Evolutionary conservation across 2,888 invertebrate genomes (phyloP).

Genomic region (Agriotes lineatus): DNA sequence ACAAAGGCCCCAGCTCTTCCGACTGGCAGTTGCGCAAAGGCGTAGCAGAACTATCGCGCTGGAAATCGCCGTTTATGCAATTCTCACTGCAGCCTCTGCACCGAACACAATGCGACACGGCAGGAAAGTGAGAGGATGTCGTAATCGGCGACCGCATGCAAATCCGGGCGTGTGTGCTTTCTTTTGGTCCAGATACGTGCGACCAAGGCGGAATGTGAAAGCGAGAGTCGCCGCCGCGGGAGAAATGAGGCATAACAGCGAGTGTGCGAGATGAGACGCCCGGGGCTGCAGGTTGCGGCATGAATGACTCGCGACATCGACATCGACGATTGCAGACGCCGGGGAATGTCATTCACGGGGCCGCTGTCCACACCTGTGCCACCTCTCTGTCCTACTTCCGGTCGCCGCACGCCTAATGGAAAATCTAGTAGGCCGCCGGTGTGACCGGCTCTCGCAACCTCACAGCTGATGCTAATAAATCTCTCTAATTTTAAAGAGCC

Average conservation of each 20-base stretch:
- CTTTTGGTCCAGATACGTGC: background rate
- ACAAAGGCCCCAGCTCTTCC: no score
- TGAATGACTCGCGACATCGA: constrained; percentile 35
- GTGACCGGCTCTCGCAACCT: background rate
- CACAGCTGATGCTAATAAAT: no score
- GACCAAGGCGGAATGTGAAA: constrained; percentile 1
- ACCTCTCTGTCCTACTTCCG: constrained; percentile 36
- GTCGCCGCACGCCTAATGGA: constrained; percentile 18
- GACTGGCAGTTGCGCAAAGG: no score
- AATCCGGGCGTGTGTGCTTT: background rate
- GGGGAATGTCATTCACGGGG: constrained; percentile 36
- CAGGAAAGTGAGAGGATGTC: constrained; percentile 3
- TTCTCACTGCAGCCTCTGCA: constrained; percentile 2
- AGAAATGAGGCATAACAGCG: constrained; percentile 2
- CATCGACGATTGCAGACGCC: constrained; percentile 35
- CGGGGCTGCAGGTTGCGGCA: constrained; percentile 11
- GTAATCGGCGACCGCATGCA: background rate
- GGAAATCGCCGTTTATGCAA: constrained; percentile 6
- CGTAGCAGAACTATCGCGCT: background rate
- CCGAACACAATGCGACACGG: background rate
- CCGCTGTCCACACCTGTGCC: constrained; percentile 36
- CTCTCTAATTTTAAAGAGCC: no score
- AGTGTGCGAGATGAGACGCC: constrained; percentile 3
- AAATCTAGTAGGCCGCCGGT: background rate
- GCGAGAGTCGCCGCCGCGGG: background rate